Conservation (phyloP, 2,888 invertebrate species). For the Carpatolechia fugitivella region DNA sequence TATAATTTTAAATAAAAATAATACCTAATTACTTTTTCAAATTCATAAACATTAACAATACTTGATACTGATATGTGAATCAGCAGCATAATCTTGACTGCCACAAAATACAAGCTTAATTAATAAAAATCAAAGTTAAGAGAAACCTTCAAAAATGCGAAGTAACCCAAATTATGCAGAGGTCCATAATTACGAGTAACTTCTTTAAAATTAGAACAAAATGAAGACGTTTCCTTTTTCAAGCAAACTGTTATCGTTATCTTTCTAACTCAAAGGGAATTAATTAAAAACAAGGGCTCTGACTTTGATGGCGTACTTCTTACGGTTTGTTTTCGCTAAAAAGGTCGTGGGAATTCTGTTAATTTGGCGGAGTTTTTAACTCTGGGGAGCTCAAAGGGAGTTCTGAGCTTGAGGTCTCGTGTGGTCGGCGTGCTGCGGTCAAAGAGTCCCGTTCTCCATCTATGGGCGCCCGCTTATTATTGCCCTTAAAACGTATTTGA, state of each 20-base stretch:
- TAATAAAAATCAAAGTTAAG: too few species aligned
- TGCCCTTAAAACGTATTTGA: slow-evolving; percentile 44
- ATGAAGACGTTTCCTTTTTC: background rate
- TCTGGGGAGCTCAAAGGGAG: background rate
- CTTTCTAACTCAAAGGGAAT: background rate
- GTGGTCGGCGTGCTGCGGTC: slow-evolving; percentile 39
- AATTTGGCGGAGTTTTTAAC: slow-evolving; percentile 28
- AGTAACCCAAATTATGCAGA: too few species aligned
- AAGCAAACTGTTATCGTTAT: background rate
- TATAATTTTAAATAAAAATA: too few species aligned
- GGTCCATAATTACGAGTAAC: too few species aligned
- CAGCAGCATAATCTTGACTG: too few species aligned
- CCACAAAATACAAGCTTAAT: too few species aligned
- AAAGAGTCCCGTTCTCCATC: background rate
- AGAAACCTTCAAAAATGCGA: too few species aligned
- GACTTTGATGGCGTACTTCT: background rate
- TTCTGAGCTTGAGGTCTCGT: slow-evolving; percentile 43
- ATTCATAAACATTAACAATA: too few species aligned
- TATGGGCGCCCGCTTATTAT: slow-evolving; percentile 38
- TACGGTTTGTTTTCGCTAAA: slow-evolving; percentile 20
- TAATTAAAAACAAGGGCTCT: background rate
- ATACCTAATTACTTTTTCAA: too few species aligned
- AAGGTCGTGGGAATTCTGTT: slow-evolving; percentile 44
- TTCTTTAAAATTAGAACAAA: background rate
- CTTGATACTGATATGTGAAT: too few species aligned